Base-by-base conservation (phyloP, 1,140 invertebrate genomes). In the Panulirus ornatus region DNA sequence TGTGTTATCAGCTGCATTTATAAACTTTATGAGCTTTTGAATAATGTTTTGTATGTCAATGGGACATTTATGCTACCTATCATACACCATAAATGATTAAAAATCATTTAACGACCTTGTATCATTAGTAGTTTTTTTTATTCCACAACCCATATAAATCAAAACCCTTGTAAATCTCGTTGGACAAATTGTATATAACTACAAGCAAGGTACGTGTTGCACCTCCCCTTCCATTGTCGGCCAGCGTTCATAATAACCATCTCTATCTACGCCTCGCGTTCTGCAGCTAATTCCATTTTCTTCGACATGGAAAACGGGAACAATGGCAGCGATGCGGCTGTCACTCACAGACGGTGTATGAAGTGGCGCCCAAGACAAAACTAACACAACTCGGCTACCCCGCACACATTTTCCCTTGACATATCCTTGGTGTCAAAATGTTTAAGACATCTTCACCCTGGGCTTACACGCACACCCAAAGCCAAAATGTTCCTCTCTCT, bases 281-380 rank as follows among this genome's bases (percentile, higher is more conserved):
- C 87, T 40, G 87, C 87, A 84, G 87, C 79, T 89, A 89, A 89
- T 89, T 89, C 87, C 87, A 84, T 82, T 89, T 89, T 89, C 87
- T 89, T 89, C 87, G 87, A 89, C 87, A 83, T 79, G 78, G 87
- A 83, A 89, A 89, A 89, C 66, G 78, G 66, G 70, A 83, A 82
- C 78, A 89, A 83, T 82, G 70, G 87, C 63, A 16, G 71, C 78
- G 87, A 89, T 84, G 66, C 79, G 79, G 87, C 87, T 89, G 87
- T 89, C 87, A 83, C 78, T 89, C 87, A 89, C 87, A 89, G 78
- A 16, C 87, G 87, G 66, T 40, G 79, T 89, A 89, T 89, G 87
- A 89, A 89, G 87, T 89, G 87, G 79, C 42, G 78, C 63, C 87
- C 87, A 89, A 89, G 87, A 89, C 87, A 89, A 89, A 89, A 89